A percentile compares a stretch with the other conserved stretches of the same genome.
Conservation (phyloP, 2,888 invertebrate genomes). For the Ectropis crepuscularia region DNA sequence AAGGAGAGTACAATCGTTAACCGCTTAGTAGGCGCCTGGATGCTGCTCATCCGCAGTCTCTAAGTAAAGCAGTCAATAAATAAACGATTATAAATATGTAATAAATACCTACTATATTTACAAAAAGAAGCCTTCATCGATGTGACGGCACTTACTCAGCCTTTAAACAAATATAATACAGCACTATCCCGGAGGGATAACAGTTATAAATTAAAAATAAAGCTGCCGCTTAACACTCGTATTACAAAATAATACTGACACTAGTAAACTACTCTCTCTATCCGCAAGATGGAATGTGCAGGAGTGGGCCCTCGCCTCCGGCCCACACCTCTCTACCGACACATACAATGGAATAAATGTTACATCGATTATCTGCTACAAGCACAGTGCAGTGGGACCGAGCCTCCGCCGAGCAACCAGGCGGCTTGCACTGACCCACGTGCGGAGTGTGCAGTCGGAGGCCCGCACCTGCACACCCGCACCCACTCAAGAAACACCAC, state of each 20-base stretch:
- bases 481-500: constrained; percentile 44
- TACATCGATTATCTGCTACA: constrained; percentile 76
- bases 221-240: constrained; percentile 83
- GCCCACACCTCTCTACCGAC: constrained; percentile 73
- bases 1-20: constrained; percentile 79
- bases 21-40: constrained; percentile 71
- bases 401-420: constrained; percentile 50
- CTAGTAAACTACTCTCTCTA: constrained; percentile 80
- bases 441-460: constrained; percentile 52
- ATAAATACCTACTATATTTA: constrained; percentile 86
- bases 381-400: constrained; percentile 53
- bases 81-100: constrained; percentile 86
- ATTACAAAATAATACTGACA: constrained; percentile 84
- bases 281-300: constrained; percentile 80
- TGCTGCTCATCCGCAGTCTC: constrained; percentile 73
- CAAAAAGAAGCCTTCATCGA: constrained; percentile 78
- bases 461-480: constrained; percentile 46
- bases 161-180: constrained; percentile 84
- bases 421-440: constrained; percentile 72
- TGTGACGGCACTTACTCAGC: constrained; percentile 74
- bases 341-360: constrained; percentile 75
- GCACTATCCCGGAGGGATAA: constrained; percentile 81
- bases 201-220: constrained; percentile 83
- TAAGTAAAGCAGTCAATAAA: constrained; percentile 85
- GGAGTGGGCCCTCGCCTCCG: constrained; percentile 67